Base-by-base conservation (phyloP, 2,797 vertebrate genomes). In the Glyptemys insculpta region DNA sequence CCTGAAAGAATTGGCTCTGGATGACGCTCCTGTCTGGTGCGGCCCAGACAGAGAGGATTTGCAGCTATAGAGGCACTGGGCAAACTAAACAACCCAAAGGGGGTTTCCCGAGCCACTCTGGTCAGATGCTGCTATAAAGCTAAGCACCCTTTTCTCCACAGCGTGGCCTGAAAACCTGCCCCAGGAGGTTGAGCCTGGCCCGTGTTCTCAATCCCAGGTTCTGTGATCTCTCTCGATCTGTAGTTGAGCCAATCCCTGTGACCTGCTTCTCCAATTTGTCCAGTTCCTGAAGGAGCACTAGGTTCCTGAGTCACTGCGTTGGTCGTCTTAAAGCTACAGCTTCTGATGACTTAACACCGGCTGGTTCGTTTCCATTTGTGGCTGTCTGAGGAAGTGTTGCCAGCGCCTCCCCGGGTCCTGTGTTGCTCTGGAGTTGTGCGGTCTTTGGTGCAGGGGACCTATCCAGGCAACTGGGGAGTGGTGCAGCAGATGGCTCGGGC, bases 81-180 rank as follows among this genome's bases (percentile, higher is more conserved):
- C n/a, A 68, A 68, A 41, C 4, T 72, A 23, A 72, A 37, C n/a
- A 37, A 41, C 10, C 65, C 65, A 5, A 37, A 21, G 16, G 4
- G 16, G 2, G 11, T 31, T 23, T 93, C n/a, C 11, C 0, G 15
- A 62, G 83, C 41, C 65, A 5, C 2, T 81, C 52, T 74, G 56
- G 11, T 16, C 15, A 65, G 54, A 34, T 12, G 2, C 5, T 78
- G 12, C 37, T 56, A 47, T 4, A 85, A 86, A 86, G 1, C 54
- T 49, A 76, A 0, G 9, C 16, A 25, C 1, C 27, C 0, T 5
- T 1, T 53, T 86, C 27, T 86, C 5, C 81, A 79, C n/a, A 6
- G 41, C 0, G 0, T 10, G 16, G 72, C 44, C 54, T 78, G 56
- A 62, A 0, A 12, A 4, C 50, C 34, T 56, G 12, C 4, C n/a